Evolutionary conservation across 2,888 invertebrate species (phyloP).

Genomic region (Pollenia amentaria): DNA sequence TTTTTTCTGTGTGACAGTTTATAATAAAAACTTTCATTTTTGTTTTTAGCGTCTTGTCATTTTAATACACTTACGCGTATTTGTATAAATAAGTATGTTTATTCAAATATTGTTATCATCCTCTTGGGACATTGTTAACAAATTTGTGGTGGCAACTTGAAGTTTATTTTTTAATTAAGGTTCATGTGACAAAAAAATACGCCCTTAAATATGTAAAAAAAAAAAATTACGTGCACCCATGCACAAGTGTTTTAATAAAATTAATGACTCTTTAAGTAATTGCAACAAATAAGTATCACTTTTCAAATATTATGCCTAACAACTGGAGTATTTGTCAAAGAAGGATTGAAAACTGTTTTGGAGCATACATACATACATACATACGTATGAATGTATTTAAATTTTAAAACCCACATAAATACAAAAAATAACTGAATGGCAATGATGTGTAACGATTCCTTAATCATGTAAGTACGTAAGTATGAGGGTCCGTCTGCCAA

Average conservation of each 20-base stretch:
- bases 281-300: not conserved
- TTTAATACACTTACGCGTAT: not conserved
- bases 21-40: too few relatives aligned
- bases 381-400: too few relatives aligned
- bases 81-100: not conserved
- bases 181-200: slow-evolving; percentile 1
- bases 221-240: not conserved
- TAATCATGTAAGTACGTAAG: not conserved
- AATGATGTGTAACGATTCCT: slow-evolving; percentile 37
- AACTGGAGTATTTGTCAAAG: not conserved
- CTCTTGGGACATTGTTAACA: not conserved
- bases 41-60: not conserved
- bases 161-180: not conserved
- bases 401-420: not conserved
- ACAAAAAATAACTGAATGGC: slow-evolving; percentile 21
- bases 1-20: too few relatives aligned
- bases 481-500: slow-evolving; percentile 40
- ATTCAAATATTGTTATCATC: not conserved
- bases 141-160: not conserved
- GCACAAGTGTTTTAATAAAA: not conserved
- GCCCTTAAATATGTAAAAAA: not conserved
- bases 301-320: not conserved
- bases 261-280: not conserved
- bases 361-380: too few relatives aligned
- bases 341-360: slow-evolving; percentile 14